Percentiles rank a stretch among this genome's conserved stretches.
Evolutionary conservation across 1,140 invertebrate genomes (phyloP).

Genomic region (Drusus annulatus): DNA sequence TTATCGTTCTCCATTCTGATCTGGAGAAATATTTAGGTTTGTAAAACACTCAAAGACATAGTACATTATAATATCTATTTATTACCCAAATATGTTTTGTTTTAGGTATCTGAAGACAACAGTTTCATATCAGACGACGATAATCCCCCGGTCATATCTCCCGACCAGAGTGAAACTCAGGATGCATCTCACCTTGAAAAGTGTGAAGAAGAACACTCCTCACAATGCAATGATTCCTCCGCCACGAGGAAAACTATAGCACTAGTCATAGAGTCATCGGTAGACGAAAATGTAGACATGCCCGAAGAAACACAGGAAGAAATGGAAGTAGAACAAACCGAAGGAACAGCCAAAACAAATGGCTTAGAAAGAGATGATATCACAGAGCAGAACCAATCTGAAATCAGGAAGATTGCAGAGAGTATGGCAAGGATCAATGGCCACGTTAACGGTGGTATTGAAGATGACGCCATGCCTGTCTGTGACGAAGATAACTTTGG

Average conservation of each 20-base stretch:
- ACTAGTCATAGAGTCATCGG: slow-evolving; percentile 49
- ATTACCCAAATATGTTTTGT: not conserved
- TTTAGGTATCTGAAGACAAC: slow-evolving; percentile 74
- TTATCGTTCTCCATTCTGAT: too few relatives aligned
- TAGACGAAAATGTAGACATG: slow-evolving; percentile 66
- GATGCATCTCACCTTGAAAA: slow-evolving; percentile 46
- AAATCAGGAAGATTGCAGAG: slow-evolving; percentile 69
- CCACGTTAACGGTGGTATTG: slow-evolving; percentile 54
- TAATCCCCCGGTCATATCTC: slow-evolving; percentile 69
- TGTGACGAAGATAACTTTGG: slow-evolving; percentile 65
- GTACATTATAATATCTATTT: too few relatives aligned
- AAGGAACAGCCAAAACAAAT: slow-evolving; percentile 61
- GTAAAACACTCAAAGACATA: too few relatives aligned
- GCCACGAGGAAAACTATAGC: slow-evolving; percentile 13
- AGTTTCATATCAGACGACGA: slow-evolving; percentile 73
- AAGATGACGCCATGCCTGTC: slow-evolving; percentile 59
- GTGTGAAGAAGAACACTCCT: slow-evolving; percentile 48
- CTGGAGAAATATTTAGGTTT: too few relatives aligned
- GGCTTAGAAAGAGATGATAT: slow-evolving; percentile 41
- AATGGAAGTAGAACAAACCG: slow-evolving; percentile 65
- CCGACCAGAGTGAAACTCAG: slow-evolving; percentile 65
- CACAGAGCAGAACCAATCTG: slow-evolving; percentile 52
- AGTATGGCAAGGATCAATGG: slow-evolving; percentile 64
- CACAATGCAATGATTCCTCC: slow-evolving; percentile 31
- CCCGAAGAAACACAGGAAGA: slow-evolving; percentile 65